Base-by-base conservation (phyloP, 92 coral and sea anemone species). In the Parazoanthus swiftii region DNA sequence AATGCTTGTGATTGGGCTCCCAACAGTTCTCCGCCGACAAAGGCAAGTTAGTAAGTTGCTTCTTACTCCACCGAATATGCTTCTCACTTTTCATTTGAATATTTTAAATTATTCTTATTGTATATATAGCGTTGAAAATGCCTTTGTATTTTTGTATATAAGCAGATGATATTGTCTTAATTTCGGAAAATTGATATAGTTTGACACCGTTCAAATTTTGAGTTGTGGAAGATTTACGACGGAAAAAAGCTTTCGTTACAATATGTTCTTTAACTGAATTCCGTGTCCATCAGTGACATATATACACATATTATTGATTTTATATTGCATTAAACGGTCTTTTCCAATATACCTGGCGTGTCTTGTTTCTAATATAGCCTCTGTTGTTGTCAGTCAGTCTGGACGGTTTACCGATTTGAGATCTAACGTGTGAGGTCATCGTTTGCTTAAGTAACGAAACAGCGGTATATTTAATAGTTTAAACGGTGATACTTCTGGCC, bases 111-210 rank as follows among this genome's bases (percentile, higher is more conserved):
- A 81, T 85, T 91, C 86, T 85, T 88, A 67, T 67, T 88, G 91
- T 91, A 91, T 23, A 90, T 25, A 21, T 44, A 44, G 65, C 71
- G 11, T 79, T 6, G 35, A 84, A 85, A 85, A 84, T 36, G 35
- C 59, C 67, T 91, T 88, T 88, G 86, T 91, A 91, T 91, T 88
- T 88, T 88, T 91, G 91, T 91, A 91, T 63, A 88, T 88, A 91
- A 78, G 89, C 70, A 70, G 85, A 38, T 36, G 21, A 74, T 71
- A 88, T 67, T 36, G 77, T 80, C 59, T 74, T 63, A 43, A 18
- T 51, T 51, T 23, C 35, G 79, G 85, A 89, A 43, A 35, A 26
- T 4, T 29, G n/a, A n/a, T 74, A 10, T 74, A 21, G 73, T 77
- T 39, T 38, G 33, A 76, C 38, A 38, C 15, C 85, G 46, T n/a